phyloP scores from a whole-genome alignment of 2,797 vertebrate species.

The Meda fulgida region DNA sequence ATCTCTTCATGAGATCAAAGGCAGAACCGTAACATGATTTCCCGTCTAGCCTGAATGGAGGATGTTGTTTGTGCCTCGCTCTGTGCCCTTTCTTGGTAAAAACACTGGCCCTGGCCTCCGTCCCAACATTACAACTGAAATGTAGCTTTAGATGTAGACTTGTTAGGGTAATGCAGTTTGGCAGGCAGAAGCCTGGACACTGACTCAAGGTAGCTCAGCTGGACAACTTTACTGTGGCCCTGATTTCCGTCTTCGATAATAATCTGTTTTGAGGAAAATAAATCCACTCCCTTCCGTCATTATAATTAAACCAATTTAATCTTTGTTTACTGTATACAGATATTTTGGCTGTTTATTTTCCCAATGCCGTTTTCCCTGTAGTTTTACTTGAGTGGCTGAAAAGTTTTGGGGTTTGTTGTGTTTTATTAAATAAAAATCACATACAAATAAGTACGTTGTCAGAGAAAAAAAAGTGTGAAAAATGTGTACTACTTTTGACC shows the following conservation, averaged over 20 bases:
- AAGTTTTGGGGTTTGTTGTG: background rate
- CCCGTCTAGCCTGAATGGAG: conserved; percentile 26
- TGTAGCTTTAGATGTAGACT: conserved; percentile 12
- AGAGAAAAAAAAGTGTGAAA: background rate
- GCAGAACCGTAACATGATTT: conserved; percentile 38
- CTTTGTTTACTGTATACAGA: background rate
- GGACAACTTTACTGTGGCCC: background rate
- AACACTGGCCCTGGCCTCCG: background rate
- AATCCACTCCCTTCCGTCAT: background rate
- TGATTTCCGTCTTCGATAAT: background rate
- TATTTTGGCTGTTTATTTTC: background rate
- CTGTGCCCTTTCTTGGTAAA: conserved; percentile 18
- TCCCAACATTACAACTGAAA: background rate
- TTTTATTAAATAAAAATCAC: too few species aligned
- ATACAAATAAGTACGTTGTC: background rate
- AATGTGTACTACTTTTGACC: background rate
- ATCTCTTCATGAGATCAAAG: conserved; percentile 47
- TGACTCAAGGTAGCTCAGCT: background rate
- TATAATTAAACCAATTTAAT: conserved; percentile 5
- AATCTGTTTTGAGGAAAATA: background rate
- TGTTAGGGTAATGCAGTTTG: conserved; percentile 12
- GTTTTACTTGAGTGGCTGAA: background rate
- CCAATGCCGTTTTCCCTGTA: background rate
- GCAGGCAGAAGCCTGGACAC: background rate
- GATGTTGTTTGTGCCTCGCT: conserved; percentile 17